Evolutionary conservation across 1,140 invertebrate species (phyloP).

Genomic region (Dreissena rostriformis): DNA sequence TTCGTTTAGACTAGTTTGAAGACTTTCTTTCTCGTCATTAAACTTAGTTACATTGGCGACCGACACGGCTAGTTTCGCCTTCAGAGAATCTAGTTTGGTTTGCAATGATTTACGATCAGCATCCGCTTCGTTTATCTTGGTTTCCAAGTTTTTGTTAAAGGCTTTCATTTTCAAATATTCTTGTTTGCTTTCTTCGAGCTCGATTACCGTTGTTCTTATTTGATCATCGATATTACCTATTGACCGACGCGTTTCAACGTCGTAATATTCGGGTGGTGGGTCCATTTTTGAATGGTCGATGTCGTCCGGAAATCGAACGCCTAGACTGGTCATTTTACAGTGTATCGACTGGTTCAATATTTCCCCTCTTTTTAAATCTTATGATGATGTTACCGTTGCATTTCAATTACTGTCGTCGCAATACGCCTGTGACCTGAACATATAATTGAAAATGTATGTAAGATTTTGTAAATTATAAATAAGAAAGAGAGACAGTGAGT

Average conservation of each 20-base stretch:
- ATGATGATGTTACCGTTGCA: too few species aligned
- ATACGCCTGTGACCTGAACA: too few species aligned
- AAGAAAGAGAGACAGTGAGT: too few species aligned
- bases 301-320: conserved; percentile 8
- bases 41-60: conserved; percentile 29
- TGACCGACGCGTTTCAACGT: not conserved
- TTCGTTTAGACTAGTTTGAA: conserved; percentile 42
- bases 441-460: too few species aligned
- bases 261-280: conserved; percentile 27
- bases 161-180: conserved; percentile 29
- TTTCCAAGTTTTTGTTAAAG: conserved; percentile 33
- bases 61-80: conserved; percentile 40
- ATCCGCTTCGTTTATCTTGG: conserved; percentile 28
- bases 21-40: conserved; percentile 48
- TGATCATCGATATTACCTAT: conserved; percentile 33
- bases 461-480: too few species aligned
- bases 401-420: too few species aligned
- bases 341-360: too few species aligned
- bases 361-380: too few species aligned
- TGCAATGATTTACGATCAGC: conserved; percentile 20
- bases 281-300: conserved; percentile 20
- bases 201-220: conserved; percentile 15
- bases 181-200: conserved; percentile 45
- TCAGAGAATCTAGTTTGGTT: conserved; percentile 29
- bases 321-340: not conserved